Conservation (phyloP, 2,797 vertebrate genomes). For the Cyclopterus lumpus region DNA sequence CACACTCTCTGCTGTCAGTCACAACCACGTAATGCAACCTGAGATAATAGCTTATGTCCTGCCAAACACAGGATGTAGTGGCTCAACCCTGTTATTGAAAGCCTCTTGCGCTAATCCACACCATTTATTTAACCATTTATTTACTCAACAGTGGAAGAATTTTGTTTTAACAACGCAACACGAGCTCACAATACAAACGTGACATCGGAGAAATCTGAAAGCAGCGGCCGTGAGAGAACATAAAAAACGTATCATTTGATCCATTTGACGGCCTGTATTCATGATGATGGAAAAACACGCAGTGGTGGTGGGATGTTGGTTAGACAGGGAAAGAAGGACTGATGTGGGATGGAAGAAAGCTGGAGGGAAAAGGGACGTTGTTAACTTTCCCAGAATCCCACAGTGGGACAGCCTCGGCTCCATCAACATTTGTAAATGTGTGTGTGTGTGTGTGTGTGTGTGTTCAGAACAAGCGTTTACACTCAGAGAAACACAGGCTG, state of each 20-base stretch:
- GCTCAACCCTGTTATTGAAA: conserved; percentile 43
- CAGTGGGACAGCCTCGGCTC: conserved; percentile 55
- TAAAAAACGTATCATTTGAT: no score
- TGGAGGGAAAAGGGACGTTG: conserved; percentile 52
- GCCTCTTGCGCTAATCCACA: conserved; percentile 43
- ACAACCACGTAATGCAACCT: conserved; percentile 16
- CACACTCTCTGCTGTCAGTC: conserved; percentile 32
- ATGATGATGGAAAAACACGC: conserved; percentile 33
- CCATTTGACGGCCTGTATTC: conserved; percentile 43
- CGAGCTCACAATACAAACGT: conserved; percentile 18
- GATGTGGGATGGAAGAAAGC: conserved; percentile 59
- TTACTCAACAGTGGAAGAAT: conserved; percentile 11
- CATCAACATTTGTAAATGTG: conserved; percentile 60
- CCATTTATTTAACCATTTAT: conserved; percentile 33
- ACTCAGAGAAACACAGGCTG: conserved; percentile 47
- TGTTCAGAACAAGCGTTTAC: conserved; percentile 59
- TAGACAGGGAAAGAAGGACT: conserved; percentile 47
- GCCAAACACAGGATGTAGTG: conserved; percentile 42
- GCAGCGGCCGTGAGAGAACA: conserved; percentile 31
- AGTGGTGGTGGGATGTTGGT: conserved; percentile 35
- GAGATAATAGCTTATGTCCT: conserved; percentile 26
- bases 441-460: conserved; percentile 40
- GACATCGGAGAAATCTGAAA: conserved; percentile 28
- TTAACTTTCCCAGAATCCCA: conserved; percentile 59
- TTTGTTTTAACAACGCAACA: conserved; percentile 33